These are phyloP conservation scores for Dryadula phaetusa DNA, from an alignment of 2,888 invertebrate genomes.

Conservation along the genomic window DNA sequence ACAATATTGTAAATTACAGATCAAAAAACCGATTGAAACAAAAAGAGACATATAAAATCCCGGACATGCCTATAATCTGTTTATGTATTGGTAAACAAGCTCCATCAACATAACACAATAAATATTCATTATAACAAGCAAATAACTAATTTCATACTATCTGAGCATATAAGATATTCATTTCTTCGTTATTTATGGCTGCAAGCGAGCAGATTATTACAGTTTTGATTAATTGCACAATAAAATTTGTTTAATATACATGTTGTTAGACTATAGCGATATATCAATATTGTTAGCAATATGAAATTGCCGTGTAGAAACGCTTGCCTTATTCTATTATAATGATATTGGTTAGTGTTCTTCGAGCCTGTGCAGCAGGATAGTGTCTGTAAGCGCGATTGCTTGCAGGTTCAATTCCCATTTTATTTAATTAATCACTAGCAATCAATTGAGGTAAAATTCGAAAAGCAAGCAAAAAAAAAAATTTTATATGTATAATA, in stretches of 20 bases:
- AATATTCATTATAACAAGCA: constrained; percentile 12
- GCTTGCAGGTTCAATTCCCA: too few relatives aligned
- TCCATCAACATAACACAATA: not conserved
- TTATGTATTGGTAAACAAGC: not conserved
- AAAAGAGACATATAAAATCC: too few relatives aligned
- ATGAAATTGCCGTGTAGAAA: constrained; percentile 1
- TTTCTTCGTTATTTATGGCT: constrained; percentile 36
- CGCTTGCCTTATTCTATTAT: not conserved
- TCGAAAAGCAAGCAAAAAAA: too few relatives aligned
- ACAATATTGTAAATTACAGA: too few relatives aligned
- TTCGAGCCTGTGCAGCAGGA: too few relatives aligned
- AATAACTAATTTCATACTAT: constrained; percentile 18
- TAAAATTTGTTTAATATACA: constrained; percentile 42
- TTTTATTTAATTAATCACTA: too few relatives aligned
- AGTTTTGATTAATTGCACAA: constrained; percentile 40
- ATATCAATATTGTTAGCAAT: constrained; percentile 16
- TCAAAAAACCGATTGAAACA: too few relatives aligned
- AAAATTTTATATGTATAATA: too few relatives aligned
- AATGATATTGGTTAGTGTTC: too few relatives aligned
- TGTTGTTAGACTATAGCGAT: not conserved
- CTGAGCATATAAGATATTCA: constrained; percentile 33
- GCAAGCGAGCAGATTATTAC: constrained; percentile 36
- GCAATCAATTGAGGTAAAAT: too few relatives aligned
- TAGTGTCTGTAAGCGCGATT: too few relatives aligned
- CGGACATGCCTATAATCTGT: not conserved